Percentiles rank a stretch among this genome's conserved stretches.
These are phyloP conservation scores for Cyaniris semiargus DNA, from an alignment of 2,888 invertebrate species.

Conservation along the genomic window DNA sequence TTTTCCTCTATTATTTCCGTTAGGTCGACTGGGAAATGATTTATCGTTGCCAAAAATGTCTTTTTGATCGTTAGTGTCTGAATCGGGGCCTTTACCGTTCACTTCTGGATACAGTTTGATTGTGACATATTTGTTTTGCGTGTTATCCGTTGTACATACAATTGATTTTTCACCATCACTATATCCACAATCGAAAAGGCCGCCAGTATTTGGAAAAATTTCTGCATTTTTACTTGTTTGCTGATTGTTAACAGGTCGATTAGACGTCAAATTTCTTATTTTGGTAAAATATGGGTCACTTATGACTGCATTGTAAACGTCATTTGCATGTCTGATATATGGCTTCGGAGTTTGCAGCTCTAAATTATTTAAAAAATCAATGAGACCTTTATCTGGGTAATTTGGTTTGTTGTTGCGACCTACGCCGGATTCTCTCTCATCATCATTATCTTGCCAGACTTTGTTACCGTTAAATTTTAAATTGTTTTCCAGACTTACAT, in stretches of 20 bases:
- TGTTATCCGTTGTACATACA: neutral
- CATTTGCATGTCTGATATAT: neutral
- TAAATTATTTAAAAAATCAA: neutral
- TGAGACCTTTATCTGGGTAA: neutral
- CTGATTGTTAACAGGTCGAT: neutral
- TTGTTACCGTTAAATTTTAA: neutral
- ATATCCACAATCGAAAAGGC: neutral
- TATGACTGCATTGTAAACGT: neutral
- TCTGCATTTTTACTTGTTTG: neutral
- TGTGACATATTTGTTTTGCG: neutral
- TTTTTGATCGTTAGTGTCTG: neutral
- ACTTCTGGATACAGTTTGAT: neutral
- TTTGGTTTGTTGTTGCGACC: neutral
- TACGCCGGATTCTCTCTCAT: neutral
- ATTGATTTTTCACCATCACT: neutral
- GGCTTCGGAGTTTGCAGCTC: neutral
- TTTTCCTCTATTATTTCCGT: neutral
- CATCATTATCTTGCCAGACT: neutral
- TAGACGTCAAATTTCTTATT: neutral
- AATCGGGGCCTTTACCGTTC: neutral
- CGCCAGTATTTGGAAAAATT: neutral
- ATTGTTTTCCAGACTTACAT: neutral
- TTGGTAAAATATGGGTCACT: neutral
- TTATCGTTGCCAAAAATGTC: neutral
- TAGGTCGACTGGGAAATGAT: neutral